Conservation (phyloP, 2,113 vertebrate genomes). For the Albula glossodonta region DNA sequence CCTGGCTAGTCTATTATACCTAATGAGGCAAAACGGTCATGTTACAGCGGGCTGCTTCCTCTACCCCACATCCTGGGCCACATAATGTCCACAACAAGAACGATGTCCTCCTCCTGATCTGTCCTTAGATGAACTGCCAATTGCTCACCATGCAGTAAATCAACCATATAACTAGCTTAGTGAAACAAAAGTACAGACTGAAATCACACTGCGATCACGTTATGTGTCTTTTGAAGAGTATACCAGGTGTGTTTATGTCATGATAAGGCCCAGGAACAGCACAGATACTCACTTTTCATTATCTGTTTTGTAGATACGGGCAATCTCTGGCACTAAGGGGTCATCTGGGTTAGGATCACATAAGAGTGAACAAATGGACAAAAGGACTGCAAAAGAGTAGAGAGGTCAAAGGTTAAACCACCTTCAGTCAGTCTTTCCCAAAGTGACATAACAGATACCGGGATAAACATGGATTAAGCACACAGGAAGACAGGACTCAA, state of each 20-base stretch:
- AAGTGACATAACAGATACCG: background rate
- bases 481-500: no score
- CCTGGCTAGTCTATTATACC: constrained; percentile 99
- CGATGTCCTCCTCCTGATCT: background rate
- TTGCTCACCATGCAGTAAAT: no score
- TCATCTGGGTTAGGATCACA: constrained; percentile 79
- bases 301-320: constrained; percentile 79
- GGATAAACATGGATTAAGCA: background rate
- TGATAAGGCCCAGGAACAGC: background rate
- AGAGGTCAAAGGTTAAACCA: background rate
- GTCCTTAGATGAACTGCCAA: background rate
- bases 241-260: no score
- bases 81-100: background rate
- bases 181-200: no score
- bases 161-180: no score
- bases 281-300: constrained; percentile 60
- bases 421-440: background rate
- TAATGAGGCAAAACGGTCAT: constrained; percentile 63
- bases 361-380: constrained; percentile 80
- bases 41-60: constrained; percentile 30
- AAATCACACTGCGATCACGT: no score
- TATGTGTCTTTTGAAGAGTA: no score
- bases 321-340: constrained; percentile 46
- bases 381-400: constrained; percentile 62
- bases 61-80: no score